Conservation (phyloP, 2,888 invertebrate genomes). For the Tinea trinotella region DNA sequence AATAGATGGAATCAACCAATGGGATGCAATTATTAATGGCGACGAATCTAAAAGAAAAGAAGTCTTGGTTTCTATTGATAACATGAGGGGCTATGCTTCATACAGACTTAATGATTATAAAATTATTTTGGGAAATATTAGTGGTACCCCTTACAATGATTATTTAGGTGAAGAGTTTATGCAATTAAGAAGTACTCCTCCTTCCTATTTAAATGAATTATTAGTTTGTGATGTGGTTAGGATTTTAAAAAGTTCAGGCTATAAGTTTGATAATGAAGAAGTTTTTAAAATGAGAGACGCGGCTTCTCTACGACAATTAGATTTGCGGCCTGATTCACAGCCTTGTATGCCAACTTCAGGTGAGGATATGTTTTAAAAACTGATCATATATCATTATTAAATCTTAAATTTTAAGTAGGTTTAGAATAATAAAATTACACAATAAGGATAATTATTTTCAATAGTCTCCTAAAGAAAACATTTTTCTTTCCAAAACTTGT, state of each 20-base stretch:
- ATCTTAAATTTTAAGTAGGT: too few relatives aligned
- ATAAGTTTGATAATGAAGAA: slow-evolving; percentile 37
- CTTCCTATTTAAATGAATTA: slow-evolving; percentile 44
- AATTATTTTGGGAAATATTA: slow-evolving; percentile 71
- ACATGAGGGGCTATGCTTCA: slow-evolving; percentile 67
- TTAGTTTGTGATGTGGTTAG: slow-evolving; percentile 40
- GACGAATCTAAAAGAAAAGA: slow-evolving; percentile 63
- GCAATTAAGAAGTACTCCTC: slow-evolving; percentile 38
- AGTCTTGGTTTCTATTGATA: slow-evolving; percentile 72
- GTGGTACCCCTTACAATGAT: slow-evolving; percentile 41
- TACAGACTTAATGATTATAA: slow-evolving; percentile 75
- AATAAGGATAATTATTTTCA: too few relatives aligned
- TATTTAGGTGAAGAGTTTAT: slow-evolving; percentile 51
- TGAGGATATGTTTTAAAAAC: slow-evolving; percentile 37
- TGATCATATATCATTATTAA: too few relatives aligned
- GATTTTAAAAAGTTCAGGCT: slow-evolving; percentile 42
- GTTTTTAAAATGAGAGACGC: slow-evolving; percentile 39
- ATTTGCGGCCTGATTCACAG: slow-evolving; percentile 39
- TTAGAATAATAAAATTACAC: too few relatives aligned
- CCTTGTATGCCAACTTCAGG: slow-evolving; percentile 49
- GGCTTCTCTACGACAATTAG: slow-evolving; percentile 43
- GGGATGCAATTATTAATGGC: slow-evolving; percentile 73
- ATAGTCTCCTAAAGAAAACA: too few relatives aligned
- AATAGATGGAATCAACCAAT: slow-evolving; percentile 79
- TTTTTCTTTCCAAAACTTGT: too few relatives aligned